Percentiles rank a stretch among this genome's conserved stretches.
Evolutionary conservation across 2,797 vertebrate genomes (phyloP).

Genomic region (Pseudopleuronectes americanus): DNA sequence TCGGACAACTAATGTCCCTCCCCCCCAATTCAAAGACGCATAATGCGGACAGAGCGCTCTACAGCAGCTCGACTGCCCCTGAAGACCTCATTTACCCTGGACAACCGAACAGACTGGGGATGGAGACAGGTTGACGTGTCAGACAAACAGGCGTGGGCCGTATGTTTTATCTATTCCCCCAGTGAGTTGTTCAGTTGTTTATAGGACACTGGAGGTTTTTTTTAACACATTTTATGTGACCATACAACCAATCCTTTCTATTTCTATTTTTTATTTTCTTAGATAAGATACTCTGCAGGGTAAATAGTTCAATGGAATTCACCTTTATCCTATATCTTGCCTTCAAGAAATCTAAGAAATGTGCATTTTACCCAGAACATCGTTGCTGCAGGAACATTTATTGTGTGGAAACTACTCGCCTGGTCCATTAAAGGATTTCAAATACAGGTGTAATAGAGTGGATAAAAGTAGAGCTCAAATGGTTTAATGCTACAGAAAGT

Average conservation of each 20-base stretch:
- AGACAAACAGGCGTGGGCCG: conserved; percentile 24
- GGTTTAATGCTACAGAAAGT: neutral
- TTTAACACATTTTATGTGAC: conserved; percentile 10
- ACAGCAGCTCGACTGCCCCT: conserved; percentile 47
- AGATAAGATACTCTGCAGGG: neutral
- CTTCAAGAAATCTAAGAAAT: conserved; percentile 4
- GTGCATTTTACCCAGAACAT: neutral
- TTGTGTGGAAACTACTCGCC: neutral
- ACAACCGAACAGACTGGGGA: conserved; percentile 24
- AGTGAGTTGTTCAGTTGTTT: neutral
- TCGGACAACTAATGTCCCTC: conserved; percentile 80
- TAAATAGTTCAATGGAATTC: neutral
- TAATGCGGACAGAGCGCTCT: conserved; percentile 44
- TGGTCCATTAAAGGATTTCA: neutral
- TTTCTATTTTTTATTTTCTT: neutral
- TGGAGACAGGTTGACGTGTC: conserved; percentile 30
- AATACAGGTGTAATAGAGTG: neutral
- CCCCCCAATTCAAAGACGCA: conserved; percentile 51
- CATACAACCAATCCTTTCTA: conserved; percentile 11
- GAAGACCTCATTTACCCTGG: conserved; percentile 57
- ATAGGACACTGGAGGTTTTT: neutral
- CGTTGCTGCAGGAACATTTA: neutral
- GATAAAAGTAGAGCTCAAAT: neutral
- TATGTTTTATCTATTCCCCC: conserved; percentile 20
- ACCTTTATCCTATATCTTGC: conserved; percentile 4